Percentiles rank a stretch among this genome's conserved stretches.
These are phyloP conservation scores for Deilephila porcellus DNA, from an alignment of 2,888 invertebrate genomes.

Conservation along the genomic window DNA sequence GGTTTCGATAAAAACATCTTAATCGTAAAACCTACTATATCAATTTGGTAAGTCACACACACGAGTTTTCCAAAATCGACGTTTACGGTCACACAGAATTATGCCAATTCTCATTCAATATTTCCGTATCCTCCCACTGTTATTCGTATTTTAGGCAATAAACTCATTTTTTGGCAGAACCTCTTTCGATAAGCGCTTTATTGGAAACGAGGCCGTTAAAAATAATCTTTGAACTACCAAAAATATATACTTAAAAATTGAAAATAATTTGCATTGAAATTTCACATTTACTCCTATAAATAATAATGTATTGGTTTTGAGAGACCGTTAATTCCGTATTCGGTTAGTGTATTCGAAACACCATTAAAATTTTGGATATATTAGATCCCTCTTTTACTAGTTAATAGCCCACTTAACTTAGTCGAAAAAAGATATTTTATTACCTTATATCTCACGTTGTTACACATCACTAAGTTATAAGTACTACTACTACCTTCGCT, in stretches of 20 bases:
- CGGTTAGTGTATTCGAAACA: too few relatives aligned
- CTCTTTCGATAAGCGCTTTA: conserved; percentile 50
- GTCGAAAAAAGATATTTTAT: too few relatives aligned
- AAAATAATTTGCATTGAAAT: background rate
- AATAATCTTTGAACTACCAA: conserved; percentile 27
- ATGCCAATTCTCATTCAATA: conserved; percentile 26
- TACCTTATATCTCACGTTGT: too few relatives aligned
- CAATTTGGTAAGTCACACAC: background rate
- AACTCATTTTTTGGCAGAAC: conserved; percentile 55
- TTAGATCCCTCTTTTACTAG: too few relatives aligned
- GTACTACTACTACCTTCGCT: too few relatives aligned
- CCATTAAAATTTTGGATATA: too few relatives aligned
- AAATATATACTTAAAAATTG: background rate
- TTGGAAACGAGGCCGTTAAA: conserved; percentile 53
- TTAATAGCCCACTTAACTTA: too few relatives aligned
- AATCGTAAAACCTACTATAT: background rate
- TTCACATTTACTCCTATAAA: conserved; percentile 40
- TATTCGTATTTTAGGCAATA: conserved; percentile 48
- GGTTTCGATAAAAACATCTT: background rate
- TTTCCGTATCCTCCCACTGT: conserved; percentile 51
- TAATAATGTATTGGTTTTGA: conserved; percentile 8
- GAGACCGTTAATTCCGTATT: background rate
- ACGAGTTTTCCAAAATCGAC: background rate
- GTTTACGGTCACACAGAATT: background rate
- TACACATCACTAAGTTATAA: too few relatives aligned